These are phyloP conservation scores for Rostrhamus sociabilis DNA, from an alignment of 2,797 vertebrate species.

Conservation along the genomic window DNA sequence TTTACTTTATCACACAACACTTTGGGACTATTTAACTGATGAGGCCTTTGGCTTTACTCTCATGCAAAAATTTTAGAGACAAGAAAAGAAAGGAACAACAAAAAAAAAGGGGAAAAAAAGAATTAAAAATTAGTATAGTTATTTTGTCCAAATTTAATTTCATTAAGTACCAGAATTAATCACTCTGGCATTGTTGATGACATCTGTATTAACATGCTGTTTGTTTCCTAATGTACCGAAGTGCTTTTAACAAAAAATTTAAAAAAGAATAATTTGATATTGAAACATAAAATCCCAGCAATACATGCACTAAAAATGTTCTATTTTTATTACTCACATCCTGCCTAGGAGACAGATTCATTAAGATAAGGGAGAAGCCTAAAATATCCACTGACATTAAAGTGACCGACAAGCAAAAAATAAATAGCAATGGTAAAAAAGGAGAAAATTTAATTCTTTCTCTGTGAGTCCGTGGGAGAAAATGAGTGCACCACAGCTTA, in stretches of 20 bases:
- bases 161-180: constrained; percentile 42
- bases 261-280: background rate
- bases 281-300: background rate
- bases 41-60: constrained; percentile 8
- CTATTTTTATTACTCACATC: background rate
- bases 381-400: background rate
- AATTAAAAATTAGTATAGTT: background rate
- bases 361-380: background rate
- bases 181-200: background rate
- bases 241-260: background rate
- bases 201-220: constrained; percentile 2
- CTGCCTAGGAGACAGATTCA: constrained; percentile 16
- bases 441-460: background rate
- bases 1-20: constrained; percentile 26
- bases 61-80: background rate
- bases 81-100: background rate
- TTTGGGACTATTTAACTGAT: constrained; percentile 40
- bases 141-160: constrained; percentile 32
- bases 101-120: background rate
- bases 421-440: background rate
- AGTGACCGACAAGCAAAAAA: background rate
- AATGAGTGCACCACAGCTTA: background rate
- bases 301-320: background rate
- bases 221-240: constrained; percentile 24
- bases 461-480: background rate